Base-by-base conservation (phyloP, 2,113 vertebrate species). In the Mesocricetus auratus region DNA sequence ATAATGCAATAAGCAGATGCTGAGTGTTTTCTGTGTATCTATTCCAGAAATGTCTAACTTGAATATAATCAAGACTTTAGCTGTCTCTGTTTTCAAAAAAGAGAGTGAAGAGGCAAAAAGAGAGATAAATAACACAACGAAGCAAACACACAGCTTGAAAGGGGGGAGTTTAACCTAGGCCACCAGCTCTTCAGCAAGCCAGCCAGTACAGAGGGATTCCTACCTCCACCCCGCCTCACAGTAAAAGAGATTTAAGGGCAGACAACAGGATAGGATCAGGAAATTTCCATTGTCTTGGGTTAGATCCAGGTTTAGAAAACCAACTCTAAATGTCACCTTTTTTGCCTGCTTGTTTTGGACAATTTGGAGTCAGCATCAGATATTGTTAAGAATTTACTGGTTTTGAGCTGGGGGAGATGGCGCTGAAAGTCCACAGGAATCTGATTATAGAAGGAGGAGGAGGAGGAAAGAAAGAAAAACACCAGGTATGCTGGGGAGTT, bases 331-430 rank as follows among this genome's bases (percentile, higher is more conserved):
- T 31, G 4, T 85, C n/a, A 29, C 5, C 22, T 4, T 39, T 91
- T 83, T 73, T 42, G 71, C 19, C 16, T 39, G 56, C 60, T 85
- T 33, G 45, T 86, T 86, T 74, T 62, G 60, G 47, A 47, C 29
- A 91, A 50, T n/a, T 95, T 82, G 50, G 24, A 91, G 66, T 81
- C 47, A 19, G 53, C 89, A 47, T 83, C 71, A 39, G 53, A 82
- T 62, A 31, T 17, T 58, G 17, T 81, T 50, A 96, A 86, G 39
- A 71, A 78, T 45, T 71, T 77, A 83, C 5, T 50, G 47, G 39
- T 47, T 71, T 71, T 26, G 45, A 29, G 42, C 39, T 68, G 62
- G 62, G 8, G 29, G 42, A 68, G 62, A 86, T 45, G 24, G 9
- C 31, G 42, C 19, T 68, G 29, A 66, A 68, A 86, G 29, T n/a